These are phyloP conservation scores for Phacellophora camtschatica DNA, from an alignment of 30 jellyfish, hydroid and myxozoan species.

Conservation along the genomic window DNA sequence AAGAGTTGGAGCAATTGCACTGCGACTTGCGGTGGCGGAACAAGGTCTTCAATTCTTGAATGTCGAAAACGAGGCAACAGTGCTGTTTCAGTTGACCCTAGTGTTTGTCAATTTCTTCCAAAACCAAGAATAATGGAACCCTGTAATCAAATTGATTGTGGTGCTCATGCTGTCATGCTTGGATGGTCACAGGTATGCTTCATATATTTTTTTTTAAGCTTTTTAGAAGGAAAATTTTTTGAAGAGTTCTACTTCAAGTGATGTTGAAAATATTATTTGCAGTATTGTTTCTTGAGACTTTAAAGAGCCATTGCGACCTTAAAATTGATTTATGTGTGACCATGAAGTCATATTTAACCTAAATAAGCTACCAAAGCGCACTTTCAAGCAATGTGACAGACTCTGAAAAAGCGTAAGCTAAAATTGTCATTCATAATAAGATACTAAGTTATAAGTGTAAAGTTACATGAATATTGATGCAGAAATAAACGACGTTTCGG, in stretches of 20 bases:
- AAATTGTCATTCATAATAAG: too few relatives aligned
- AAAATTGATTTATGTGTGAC: too few relatives aligned
- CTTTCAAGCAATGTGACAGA: too few relatives aligned
- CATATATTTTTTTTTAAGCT: not conserved
- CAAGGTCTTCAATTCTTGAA: constrained; percentile 1
- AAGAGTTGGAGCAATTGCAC: constrained; percentile 33
- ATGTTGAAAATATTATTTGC: not conserved
- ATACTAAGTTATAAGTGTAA: too few relatives aligned
- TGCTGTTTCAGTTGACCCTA: not conserved
- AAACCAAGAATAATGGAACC: constrained; percentile 4
- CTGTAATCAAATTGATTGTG: constrained; percentile 27
- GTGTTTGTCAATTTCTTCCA: not conserved
- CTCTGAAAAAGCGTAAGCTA: too few relatives aligned
- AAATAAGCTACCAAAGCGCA: too few relatives aligned
- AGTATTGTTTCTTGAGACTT: not conserved
- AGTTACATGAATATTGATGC: too few relatives aligned
- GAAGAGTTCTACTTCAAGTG: too few relatives aligned
- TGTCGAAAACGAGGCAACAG: constrained; percentile 15
- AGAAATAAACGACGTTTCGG: too few relatives aligned
- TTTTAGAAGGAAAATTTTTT: too few relatives aligned
- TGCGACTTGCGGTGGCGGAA: constrained; percentile 35
- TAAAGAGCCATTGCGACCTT: too few relatives aligned
- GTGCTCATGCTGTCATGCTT: not conserved
- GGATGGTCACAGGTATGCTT: constrained; percentile 65
- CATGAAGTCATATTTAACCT: too few relatives aligned